A percentile compares a stretch with the other conserved stretches of the same genome.
Conservation (phyloP, 2,888 invertebrate genomes). For the Eurytoma adleriae region DNA sequence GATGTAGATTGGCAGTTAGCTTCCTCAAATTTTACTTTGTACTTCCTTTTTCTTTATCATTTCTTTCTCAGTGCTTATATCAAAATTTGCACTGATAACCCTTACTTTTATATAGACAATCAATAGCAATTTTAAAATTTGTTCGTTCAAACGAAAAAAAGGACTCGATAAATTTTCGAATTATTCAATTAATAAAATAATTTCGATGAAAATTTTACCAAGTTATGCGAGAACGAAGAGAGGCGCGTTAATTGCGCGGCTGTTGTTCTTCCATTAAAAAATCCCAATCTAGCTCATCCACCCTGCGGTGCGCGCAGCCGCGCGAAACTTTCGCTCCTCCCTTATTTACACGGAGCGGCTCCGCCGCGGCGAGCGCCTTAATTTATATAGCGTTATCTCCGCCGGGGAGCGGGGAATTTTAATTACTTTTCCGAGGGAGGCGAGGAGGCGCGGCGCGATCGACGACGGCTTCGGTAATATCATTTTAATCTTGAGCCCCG, state of each 20-base stretch:
- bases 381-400: slow-evolving; percentile 68
- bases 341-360: slow-evolving; percentile 23
- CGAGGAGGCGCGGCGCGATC: neutral
- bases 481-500: slow-evolving; percentile 48
- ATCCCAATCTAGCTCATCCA: slow-evolving; percentile 23
- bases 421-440: slow-evolving; percentile 61
- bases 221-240: slow-evolving; percentile 14
- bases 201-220: slow-evolving; percentile 15
- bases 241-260: slow-evolving; percentile 54
- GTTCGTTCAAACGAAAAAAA: no score
- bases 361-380: slow-evolving; percentile 57
- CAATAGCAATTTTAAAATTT: no score
- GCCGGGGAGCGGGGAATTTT: slow-evolving; percentile 64
- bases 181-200: no score
- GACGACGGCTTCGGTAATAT: slow-evolving; percentile 42
- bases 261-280: slow-evolving; percentile 62
- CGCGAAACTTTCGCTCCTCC: neutral
- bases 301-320: no score
- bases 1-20: no score
- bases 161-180: no score
- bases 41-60: no score
- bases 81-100: no score
- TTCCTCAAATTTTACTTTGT: no score
- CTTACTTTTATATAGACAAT: no score
- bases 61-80: no score